Evolutionary conservation across 1,140 invertebrate species (phyloP), one percentile per base, ranked within the genome.

Genomic region (Trichoplusia ni): DNA sequence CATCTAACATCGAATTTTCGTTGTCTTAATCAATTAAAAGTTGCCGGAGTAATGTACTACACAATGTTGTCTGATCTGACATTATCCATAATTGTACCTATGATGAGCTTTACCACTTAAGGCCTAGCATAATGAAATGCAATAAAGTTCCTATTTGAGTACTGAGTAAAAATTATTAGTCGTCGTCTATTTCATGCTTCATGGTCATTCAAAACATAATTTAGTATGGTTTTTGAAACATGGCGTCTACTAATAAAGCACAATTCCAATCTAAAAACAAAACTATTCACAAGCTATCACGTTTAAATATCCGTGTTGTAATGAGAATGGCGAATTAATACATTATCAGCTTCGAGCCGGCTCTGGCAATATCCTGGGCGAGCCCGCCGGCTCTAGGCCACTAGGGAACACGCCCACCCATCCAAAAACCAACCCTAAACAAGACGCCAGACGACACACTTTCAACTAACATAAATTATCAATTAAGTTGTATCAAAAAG

Each of bases 251-350:
- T 5, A 21, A 47, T 23, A 29, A 49, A 9, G 2, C 31, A n/a
- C 13, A 49, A 18, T 31, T 31, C 13, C 16, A 40, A 44, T 37
- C 14, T 13, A 16, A 21, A 49, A 23, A 44, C 21, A 44, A 23
- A 25, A 2, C 18, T 37, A 11, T 53, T 5, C 13, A n/a, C 4
- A 2, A 1, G 19, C 54, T 58, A 58, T 58, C 54, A 44, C 16
- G 13, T n/a, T 29, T 38, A 29, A 58, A 58, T 44, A 58, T 58
- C 54, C 54, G 54, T n/a, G 5, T 2, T 13, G 5, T 58, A 58
- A 58, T 58, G 54, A 58, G 38, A 42, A 58, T 33, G 16, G 38
- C 16, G 37, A 40, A 44, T 44, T 64, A 64, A 64, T 64, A 64
- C 61, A 46, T 64, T 64, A 44, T 21, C 29, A 40, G n/a, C 56